phyloP scores from a whole-genome alignment of 1,140 invertebrate genomes.

The Neuroterus valhalla region DNA sequence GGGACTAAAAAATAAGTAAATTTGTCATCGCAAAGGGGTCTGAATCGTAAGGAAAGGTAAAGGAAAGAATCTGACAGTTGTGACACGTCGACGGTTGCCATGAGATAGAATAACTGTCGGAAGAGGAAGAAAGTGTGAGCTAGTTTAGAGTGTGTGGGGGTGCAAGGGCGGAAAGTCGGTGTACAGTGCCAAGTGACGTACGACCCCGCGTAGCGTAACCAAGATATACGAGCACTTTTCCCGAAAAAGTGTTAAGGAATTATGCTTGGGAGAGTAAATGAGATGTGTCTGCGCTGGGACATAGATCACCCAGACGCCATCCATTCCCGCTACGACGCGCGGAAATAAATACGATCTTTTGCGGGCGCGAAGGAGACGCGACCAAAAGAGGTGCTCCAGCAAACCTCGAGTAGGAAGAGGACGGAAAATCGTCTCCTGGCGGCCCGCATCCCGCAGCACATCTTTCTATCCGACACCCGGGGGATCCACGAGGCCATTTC shows the following conservation, averaged over 20 bases:
- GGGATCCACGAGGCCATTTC: constrained; percentile 65
- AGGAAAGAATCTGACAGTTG: constrained; percentile 35
- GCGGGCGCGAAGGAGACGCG: constrained; percentile 37
- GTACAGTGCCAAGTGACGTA: constrained; percentile 37
- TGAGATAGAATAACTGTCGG: constrained; percentile 40
- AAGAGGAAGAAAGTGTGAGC: constrained; percentile 20
- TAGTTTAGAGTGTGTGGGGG: constrained; percentile 13
- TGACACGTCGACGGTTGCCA: not conserved
- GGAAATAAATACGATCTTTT: constrained; percentile 71
- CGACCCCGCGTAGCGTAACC: constrained; percentile 59
- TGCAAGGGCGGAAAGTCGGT: not conserved
- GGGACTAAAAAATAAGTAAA: not conserved
- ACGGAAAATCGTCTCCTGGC: constrained; percentile 55
- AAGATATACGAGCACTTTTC: constrained; percentile 70
- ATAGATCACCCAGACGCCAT: constrained; percentile 70
- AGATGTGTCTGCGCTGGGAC: constrained; percentile 71
- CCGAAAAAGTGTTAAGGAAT: constrained; percentile 73
- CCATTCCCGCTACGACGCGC: constrained; percentile 63
- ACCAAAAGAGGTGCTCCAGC: constrained; percentile 11
- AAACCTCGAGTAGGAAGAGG: constrained; percentile 51
- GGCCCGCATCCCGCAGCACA: constrained; percentile 67
- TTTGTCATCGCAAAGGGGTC: constrained; percentile 11
- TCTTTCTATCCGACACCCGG: constrained; percentile 66
- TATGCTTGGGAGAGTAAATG: constrained; percentile 72
- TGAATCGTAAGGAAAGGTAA: not conserved